These are phyloP conservation scores for Drosophila lacertosa DNA, from an alignment of 1,140 invertebrate genomes.

Conservation along the genomic window DNA sequence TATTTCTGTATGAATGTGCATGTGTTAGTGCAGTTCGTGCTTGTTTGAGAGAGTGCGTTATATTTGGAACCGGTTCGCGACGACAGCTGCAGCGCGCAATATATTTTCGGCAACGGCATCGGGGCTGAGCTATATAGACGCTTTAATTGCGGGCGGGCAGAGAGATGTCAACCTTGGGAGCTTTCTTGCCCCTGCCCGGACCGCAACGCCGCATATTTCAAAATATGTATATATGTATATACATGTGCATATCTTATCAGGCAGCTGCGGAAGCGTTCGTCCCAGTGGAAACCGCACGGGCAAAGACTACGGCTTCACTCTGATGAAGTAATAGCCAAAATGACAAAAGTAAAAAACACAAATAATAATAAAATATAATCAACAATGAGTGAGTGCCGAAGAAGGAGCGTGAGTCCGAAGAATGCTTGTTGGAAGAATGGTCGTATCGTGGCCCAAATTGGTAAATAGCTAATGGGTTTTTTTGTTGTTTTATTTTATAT, in stretches of 20 bases:
- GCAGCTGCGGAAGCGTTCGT: slow-evolving; percentile 60
- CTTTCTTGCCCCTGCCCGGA: slow-evolving; percentile 49
- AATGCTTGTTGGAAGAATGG: slow-evolving; percentile 25
- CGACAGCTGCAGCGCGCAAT: slow-evolving; percentile 63
- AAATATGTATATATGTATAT: slow-evolving; percentile 10
- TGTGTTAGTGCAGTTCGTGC: slow-evolving; percentile 15
- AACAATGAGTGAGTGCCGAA: slow-evolving; percentile 43
- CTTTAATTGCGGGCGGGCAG: slow-evolving; percentile 23
- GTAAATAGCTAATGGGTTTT: slow-evolving; percentile 67
- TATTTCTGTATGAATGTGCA: background rate
- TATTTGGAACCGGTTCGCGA: slow-evolving; percentile 65
- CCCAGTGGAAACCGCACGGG: slow-evolving; percentile 21
- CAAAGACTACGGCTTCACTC: slow-evolving; percentile 19
- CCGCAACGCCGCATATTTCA: slow-evolving; percentile 27
- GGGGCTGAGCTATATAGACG: background rate
- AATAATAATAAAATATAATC: slow-evolving; percentile 64
- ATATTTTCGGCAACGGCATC: slow-evolving; percentile 36
- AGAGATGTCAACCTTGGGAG: slow-evolving; percentile 68
- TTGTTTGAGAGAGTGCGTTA: slow-evolving; percentile 38
- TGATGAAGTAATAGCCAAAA: slow-evolving; percentile 74
- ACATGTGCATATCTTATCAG: slow-evolving; percentile 56
- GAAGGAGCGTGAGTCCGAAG: slow-evolving; percentile 33
- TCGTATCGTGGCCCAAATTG: slow-evolving; percentile 62
- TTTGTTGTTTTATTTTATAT: slow-evolving; percentile 8
- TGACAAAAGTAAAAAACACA: slow-evolving; percentile 55